Percentiles rank a stretch among this genome's conserved stretches.
phyloP scores from a whole-genome alignment of 2,888 invertebrate genomes.

The Eupithecia pulchellata region DNA sequence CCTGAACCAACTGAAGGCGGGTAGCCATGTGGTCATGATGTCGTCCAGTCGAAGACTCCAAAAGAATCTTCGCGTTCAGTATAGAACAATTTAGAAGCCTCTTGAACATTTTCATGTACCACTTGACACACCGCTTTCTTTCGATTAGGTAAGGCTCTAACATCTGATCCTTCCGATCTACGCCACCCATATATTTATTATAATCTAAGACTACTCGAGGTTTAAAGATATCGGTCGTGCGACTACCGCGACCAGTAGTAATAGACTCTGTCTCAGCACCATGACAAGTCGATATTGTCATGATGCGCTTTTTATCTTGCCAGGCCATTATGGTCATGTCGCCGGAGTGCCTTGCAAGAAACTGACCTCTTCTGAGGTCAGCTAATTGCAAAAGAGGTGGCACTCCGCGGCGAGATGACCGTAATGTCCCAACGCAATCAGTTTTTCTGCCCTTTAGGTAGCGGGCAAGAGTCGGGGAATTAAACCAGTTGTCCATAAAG shows the following conservation, averaged over 20 bases:
- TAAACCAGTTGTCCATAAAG: constrained; percentile 6
- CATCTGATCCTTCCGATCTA: constrained; percentile 7
- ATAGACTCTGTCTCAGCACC: not conserved
- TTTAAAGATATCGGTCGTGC: not conserved
- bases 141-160: not conserved
- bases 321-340: not conserved
- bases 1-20: not conserved
- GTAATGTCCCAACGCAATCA: constrained; percentile 8
- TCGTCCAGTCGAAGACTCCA: constrained; percentile 7
- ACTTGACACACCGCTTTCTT: not conserved
- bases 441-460: not conserved
- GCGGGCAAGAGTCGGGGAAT: constrained; percentile 2
- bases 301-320: constrained; percentile 2
- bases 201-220: not conserved
- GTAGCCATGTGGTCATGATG: not conserved
- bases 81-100: constrained; percentile 1
- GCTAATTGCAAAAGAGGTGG: not conserved
- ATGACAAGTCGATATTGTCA: not conserved
- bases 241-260: not conserved
- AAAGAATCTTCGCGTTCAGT: not conserved
- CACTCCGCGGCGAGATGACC: not conserved
- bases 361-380: not conserved
- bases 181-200: constrained; percentile 11
- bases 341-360: not conserved
- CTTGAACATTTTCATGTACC: constrained; percentile 5